phyloP scores from a whole-genome alignment of 2,797 vertebrate genomes.

The Chiloscyllium punctatum region DNA sequence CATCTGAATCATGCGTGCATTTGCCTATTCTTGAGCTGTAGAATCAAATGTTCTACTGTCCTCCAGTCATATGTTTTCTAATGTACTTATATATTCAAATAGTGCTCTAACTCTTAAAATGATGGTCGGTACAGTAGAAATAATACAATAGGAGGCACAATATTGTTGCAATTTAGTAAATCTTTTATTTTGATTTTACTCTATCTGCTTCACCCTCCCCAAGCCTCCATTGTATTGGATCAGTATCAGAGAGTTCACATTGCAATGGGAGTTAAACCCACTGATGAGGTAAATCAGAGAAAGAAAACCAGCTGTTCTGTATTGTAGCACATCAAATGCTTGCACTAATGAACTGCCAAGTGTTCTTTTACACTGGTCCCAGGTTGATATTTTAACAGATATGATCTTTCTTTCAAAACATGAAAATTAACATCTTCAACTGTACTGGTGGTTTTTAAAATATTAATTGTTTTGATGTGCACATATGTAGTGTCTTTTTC shows the following conservation, averaged over 20 bases:
- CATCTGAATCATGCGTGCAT: background rate
- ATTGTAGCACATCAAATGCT: background rate
- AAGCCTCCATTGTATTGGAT: background rate
- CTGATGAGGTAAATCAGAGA: conserved; percentile 34
- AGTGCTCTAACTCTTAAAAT: background rate
- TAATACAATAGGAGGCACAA: background rate
- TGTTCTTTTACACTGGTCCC: background rate
- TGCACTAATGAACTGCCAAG: background rate
- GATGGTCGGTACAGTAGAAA: background rate
- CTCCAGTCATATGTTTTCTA: background rate
- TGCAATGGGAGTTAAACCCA: background rate
- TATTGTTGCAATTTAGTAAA: background rate
- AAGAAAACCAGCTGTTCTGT: background rate
- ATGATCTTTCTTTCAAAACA: background rate
- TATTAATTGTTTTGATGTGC: background rate
- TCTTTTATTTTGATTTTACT: background rate
- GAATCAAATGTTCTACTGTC: background rate
- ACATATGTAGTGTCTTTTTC: background rate
- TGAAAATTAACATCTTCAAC: background rate
- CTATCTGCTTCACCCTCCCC: background rate
- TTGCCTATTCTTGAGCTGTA: background rate
- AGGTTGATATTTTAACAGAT: background rate
- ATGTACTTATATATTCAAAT: background rate
- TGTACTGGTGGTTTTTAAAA: background rate
- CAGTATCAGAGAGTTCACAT: background rate